Percentiles rank a stretch among this genome's conserved stretches.
Evolutionary conservation across 2,113 vertebrate species (phyloP).

Genomic region (Eurypyga helias): DNA sequence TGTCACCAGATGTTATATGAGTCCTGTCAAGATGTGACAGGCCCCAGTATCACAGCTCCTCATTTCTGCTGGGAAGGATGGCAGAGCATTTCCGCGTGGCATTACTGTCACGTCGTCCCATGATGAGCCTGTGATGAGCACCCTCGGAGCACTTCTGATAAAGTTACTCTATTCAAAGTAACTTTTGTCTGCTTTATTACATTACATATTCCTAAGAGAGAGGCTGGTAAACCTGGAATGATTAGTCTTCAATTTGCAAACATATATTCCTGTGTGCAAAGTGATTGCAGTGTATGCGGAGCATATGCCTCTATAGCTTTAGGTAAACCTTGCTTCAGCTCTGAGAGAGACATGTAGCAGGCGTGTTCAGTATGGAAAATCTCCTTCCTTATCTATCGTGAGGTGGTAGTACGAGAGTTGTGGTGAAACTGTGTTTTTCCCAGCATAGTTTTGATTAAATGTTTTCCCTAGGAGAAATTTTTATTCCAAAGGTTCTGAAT

Average conservation of each 20-base stretch:
- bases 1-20: background rate
- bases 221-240: background rate
- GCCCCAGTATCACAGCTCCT: background rate
- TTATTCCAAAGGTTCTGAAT: background rate
- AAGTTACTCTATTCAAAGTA: conserved; percentile 25
- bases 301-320: background rate
- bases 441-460: background rate
- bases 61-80: conserved; percentile 7
- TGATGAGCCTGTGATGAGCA: conserved; percentile 41
- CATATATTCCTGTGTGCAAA: background rate
- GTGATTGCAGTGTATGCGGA: background rate
- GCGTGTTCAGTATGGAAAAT: background rate
- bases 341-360: background rate
- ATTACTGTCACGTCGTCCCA: conserved; percentile 7
- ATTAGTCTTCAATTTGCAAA: conserved; percentile 43
- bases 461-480: background rate
- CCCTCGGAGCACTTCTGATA: conserved; percentile 26
- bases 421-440: background rate
- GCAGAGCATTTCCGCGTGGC: background rate
- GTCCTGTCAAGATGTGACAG: conserved; percentile 38
- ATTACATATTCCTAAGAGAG: background rate
- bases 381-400: background rate
- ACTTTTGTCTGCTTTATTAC: conserved; percentile 38
- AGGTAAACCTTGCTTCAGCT: background rate
- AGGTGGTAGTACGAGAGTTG: background rate